Conservation (phyloP, 2,888 invertebrate genomes). For the Xestoiulus laeticollis region DNA sequence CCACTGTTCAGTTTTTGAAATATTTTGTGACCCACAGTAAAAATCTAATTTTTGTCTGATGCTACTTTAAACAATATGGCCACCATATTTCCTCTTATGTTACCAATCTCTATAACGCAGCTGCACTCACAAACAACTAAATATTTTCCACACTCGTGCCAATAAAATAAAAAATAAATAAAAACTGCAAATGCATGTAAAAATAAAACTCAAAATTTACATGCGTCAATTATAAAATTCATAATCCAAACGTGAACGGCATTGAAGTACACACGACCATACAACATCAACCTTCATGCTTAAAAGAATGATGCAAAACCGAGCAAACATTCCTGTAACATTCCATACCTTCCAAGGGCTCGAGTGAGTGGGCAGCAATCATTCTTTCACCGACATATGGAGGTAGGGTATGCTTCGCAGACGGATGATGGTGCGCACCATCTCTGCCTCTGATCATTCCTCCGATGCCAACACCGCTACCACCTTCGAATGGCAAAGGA, state of each 20-base stretch:
- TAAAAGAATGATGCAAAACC: constrained; percentile 43
- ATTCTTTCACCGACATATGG: constrained; percentile 56
- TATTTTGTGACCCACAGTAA: too few species aligned
- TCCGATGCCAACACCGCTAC: constrained; percentile 46
- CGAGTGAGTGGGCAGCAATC: constrained; percentile 59
- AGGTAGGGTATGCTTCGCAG: constrained; percentile 46
- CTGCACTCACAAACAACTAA: background rate
- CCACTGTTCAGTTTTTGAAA: too few species aligned
- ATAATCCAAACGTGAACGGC: background rate
- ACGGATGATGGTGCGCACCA: constrained; percentile 48
- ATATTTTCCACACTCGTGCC: background rate
- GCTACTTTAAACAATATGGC: background rate
- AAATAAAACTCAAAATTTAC: background rate
- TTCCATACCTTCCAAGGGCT: constrained; percentile 57
- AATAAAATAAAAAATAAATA: background rate
- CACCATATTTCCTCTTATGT: background rate
- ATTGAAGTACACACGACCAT: background rate
- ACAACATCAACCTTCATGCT: constrained; percentile 45
- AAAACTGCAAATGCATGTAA: background rate
- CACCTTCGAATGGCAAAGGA: constrained; percentile 68
- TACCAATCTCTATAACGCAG: background rate
- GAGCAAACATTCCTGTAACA: constrained; percentile 20
- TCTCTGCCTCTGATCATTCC: constrained; percentile 48
- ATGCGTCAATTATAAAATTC: background rate
- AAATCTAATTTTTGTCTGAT: too few species aligned